Percentiles rank a stretch among this genome's conserved stretches.
Evolutionary conservation across 2,797 vertebrate genomes (phyloP).

Genomic region (Sebastes minor): DNA sequence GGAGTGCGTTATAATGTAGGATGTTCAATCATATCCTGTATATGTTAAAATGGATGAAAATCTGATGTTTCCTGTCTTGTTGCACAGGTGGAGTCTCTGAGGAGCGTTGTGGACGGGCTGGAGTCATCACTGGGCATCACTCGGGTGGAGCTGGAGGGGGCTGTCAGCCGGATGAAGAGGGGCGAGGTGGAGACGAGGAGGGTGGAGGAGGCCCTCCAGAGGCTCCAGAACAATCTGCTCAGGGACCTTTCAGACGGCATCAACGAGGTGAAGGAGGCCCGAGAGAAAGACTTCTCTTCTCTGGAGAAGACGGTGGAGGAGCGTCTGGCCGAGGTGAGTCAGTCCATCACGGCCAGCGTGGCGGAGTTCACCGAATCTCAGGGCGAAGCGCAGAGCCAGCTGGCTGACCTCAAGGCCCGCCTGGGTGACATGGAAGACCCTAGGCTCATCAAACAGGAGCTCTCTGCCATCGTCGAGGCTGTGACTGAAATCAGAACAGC

Average conservation of each 20-base stretch:
- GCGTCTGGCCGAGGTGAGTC: conserved; percentile 90
- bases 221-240: conserved; percentile 92
- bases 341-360: conserved; percentile 90
- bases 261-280: conserved; percentile 90
- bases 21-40: rapidly evolving
- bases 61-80: conserved; percentile 25
- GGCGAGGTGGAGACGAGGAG: conserved; percentile 89
- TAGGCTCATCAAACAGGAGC: conserved; percentile 77
- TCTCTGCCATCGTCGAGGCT: conserved; percentile 79
- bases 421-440: conserved; percentile 82
- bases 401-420: conserved; percentile 86
- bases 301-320: conserved; percentile 93
- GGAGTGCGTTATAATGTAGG: background rate
- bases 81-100: conserved; percentile 87
- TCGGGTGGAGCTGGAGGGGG: conserved; percentile 87
- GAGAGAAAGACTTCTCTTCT: conserved; percentile 90
- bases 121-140: conserved; percentile 85
- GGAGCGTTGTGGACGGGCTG: conserved; percentile 82
- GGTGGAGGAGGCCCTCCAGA: conserved; percentile 92
- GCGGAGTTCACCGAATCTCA: conserved; percentile 89
- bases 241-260: conserved; percentile 91
- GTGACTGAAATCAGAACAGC: conserved; percentile 83
- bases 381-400: conserved; percentile 87
- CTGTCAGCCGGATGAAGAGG: conserved; percentile 83
- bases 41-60: background rate